Conservation (phyloP, 1,140 invertebrate genomes). For the Rhyzopertha dominica region DNA sequence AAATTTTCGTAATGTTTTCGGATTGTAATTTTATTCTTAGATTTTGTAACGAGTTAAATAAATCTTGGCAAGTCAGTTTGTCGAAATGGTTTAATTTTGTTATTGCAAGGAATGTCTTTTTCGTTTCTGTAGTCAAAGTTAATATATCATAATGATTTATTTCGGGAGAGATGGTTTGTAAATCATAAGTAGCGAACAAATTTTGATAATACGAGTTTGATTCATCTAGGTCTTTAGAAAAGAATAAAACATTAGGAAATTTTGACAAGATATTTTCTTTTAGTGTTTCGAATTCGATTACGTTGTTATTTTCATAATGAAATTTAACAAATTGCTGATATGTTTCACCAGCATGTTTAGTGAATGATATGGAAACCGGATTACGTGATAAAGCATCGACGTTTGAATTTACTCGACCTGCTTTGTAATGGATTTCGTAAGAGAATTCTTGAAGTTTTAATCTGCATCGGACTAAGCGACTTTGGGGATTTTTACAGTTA, state of each 20-base stretch:
- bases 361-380: not conserved
- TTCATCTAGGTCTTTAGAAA: conserved; percentile 1
- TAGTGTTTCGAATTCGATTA: not conserved
- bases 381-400: conserved; percentile 33
- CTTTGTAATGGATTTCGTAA: conserved; percentile 46
- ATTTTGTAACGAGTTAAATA: conserved; percentile 37
- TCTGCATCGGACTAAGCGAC: conserved; percentile 46
- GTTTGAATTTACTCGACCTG: conserved; percentile 38
- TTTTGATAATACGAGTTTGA: not conserved
- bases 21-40: no score
- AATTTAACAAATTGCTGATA: conserved; percentile 3
- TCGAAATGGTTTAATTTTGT: not conserved
- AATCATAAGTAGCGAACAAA: not conserved
- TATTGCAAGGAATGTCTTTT: not conserved
- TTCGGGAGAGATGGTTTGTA: not conserved
- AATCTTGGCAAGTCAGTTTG: conserved; percentile 29
- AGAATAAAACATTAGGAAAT: conserved; percentile 2
- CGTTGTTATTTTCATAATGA: not conserved
- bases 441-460: conserved; percentile 47
- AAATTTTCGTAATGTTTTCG: conserved; percentile 11
- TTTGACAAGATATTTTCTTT: not conserved
- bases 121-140: conserved; percentile 1
- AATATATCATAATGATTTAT: conserved; percentile 1
- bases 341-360: not conserved
- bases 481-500: conserved; percentile 46